Percentiles rank a stretch among this genome's conserved stretches.
Evolutionary conservation across 2,888 invertebrate species (phyloP).

Genomic region (Chrysina gloriosa): DNA sequence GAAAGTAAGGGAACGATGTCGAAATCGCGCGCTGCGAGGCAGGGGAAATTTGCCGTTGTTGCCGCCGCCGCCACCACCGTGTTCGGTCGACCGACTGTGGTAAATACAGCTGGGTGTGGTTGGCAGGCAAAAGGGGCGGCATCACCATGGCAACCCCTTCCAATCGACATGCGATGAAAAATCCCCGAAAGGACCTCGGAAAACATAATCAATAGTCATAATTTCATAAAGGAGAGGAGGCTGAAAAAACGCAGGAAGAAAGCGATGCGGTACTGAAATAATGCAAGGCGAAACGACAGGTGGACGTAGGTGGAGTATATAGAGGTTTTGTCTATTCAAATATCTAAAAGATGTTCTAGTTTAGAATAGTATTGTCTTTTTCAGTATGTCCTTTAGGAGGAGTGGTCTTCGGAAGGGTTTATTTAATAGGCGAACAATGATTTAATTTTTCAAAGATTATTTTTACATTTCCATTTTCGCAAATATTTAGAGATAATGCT

Average conservation of each 20-base stretch:
- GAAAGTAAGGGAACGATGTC: not conserved
- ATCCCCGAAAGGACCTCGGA: conserved; percentile 58
- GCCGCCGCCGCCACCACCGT: not conserved
- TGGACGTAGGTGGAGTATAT: not conserved
- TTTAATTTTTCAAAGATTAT: too few relatives aligned
- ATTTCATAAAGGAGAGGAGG: conserved; percentile 49
- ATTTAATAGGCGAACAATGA: too few relatives aligned
- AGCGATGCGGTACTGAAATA: not conserved
- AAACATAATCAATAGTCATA: conserved; percentile 62
- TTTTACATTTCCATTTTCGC: too few relatives aligned
- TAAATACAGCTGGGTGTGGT: conserved; percentile 56
- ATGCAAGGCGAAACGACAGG: not conserved
- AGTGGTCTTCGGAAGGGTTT: too few relatives aligned
- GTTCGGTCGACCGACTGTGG: conserved; percentile 36
- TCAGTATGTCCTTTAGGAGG: too few relatives aligned
- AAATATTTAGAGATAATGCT: too few relatives aligned
- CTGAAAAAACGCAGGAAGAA: too few relatives aligned
- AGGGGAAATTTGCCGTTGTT: conserved; percentile 11
- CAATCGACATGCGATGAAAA: conserved; percentile 62
- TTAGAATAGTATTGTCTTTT: too few relatives aligned
- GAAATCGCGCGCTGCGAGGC: not conserved
- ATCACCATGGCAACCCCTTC: conserved; percentile 61
- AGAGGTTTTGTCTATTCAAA: too few relatives aligned
- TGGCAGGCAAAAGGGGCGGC: conserved; percentile 54
- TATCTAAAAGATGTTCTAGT: too few relatives aligned